Base-by-base conservation (phyloP, 2,797 vertebrate genomes). In the Rhodeus uyekii region DNA sequence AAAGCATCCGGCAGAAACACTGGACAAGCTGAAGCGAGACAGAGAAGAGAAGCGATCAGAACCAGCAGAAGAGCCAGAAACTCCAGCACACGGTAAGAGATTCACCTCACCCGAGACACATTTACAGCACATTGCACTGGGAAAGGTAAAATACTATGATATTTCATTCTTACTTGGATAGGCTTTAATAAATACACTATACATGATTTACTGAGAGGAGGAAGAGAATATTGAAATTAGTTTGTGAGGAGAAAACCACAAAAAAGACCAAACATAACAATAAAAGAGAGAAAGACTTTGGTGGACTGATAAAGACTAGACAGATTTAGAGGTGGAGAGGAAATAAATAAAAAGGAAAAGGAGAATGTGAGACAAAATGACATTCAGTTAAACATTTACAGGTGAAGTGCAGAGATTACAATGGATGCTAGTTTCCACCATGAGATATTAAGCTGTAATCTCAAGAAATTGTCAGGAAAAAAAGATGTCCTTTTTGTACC, bases 1-100 rank as follows among this genome's bases (percentile, higher is more conserved):
- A 89, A 88, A 88, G 74, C 34, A n/a, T 14, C 18, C 34, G 14
- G 53, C 44, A 24, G 77, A 74, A 36, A 22, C 19, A 81, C 39
- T n/a, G 60, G 29, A n/a, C 58, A 74, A 22, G 61, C 38, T 76
- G 46, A 48, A 48, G 55, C n/a, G 46, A 74, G 69, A 78, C 55
- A 80, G 61, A 83, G 67, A 68, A 29, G 38, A 71, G 75, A 38
- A 64, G 4, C 55, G 29, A 3, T 24, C 76, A 77, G 68, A 78
- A 65, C 39, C 42, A 18, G 3, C 61, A 9, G 32, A 53, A 78
- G 61, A 69, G 42, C 8, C 64, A 22, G 64, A 55, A 14, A 16
- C 34, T 38, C 44, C n/a, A 68, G 63, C 22, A 55, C 63, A 78
- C 55, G 63, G 64, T 65, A 78, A 67, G 46, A 53, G 34, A 39